Conservation (phyloP, 2,888 invertebrate species). For the Drosophila recens region DNA sequence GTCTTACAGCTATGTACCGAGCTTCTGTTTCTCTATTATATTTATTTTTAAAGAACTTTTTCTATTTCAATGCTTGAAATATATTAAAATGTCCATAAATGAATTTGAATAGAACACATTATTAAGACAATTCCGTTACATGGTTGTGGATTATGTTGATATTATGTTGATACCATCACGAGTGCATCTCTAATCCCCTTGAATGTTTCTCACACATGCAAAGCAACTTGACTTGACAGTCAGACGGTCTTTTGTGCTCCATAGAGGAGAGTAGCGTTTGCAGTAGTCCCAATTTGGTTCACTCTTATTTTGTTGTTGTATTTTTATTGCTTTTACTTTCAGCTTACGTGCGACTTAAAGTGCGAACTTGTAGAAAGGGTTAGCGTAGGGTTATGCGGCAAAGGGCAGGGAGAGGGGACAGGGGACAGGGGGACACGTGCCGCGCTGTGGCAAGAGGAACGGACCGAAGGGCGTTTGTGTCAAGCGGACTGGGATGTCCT, state of each 20-base stretch:
- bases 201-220: slow-evolving; percentile 54
- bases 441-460: background rate
- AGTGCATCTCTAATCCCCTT: slow-evolving; percentile 24
- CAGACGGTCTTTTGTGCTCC: slow-evolving; percentile 39
- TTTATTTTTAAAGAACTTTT: too few species aligned
- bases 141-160: slow-evolving; percentile 1
- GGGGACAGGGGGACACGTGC: slow-evolving; percentile 38
- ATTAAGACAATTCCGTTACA: background rate
- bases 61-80: too few species aligned
- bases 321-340: slow-evolving; percentile 68
- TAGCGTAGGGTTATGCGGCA: slow-evolving; percentile 35
- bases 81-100: background rate
- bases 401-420: slow-evolving; percentile 12
- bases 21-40: too few species aligned
- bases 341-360: slow-evolving; percentile 63
- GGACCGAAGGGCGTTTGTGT: background rate
- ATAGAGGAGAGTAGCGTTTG: slow-evolving; percentile 27
- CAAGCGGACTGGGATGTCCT: slow-evolving; percentile 30
- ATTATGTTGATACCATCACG: slow-evolving; percentile 16
- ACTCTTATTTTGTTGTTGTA: background rate
- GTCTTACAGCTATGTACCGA: too few species aligned
- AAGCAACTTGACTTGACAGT: slow-evolving; percentile 58
- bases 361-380: slow-evolving; percentile 58
- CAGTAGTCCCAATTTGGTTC: slow-evolving; percentile 57
- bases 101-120: background rate